Evolutionary conservation across 1,140 invertebrate genomes (phyloP).

Genomic region (Brachionus plicatilis): DNA sequence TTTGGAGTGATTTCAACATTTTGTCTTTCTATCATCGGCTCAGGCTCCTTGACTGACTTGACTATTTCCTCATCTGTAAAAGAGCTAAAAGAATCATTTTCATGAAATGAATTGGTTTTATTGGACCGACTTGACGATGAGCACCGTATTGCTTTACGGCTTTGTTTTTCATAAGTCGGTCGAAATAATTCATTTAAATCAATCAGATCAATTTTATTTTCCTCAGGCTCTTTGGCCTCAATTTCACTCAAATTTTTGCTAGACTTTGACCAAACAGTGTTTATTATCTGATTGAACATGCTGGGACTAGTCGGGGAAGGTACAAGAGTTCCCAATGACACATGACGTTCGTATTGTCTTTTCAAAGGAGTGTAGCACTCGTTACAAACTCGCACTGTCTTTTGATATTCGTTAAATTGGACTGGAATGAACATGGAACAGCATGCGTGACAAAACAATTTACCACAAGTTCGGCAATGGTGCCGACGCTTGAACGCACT

Average conservation of each 20-base stretch:
- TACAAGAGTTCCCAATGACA: neutral
- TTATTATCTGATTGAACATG: neutral
- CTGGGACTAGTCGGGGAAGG: neutral
- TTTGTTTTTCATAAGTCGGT: neutral
- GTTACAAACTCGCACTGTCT: neutral
- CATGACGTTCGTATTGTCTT: neutral
- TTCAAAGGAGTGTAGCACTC: neutral
- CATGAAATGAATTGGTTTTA: neutral
- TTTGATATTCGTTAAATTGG: neutral
- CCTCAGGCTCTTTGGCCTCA: neutral
- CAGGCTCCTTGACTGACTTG: neutral
- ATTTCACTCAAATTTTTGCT: neutral
- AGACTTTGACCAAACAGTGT: neutral
- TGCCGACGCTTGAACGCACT: slow-evolving; percentile 11
- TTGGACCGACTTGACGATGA: neutral
- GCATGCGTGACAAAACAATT: slow-evolving; percentile 10
- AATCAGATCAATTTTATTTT: neutral
- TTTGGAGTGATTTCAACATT: neutral
- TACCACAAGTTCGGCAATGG: slow-evolving; percentile 37
- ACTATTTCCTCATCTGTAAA: neutral
- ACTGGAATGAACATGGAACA: neutral
- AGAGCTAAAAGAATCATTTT: neutral
- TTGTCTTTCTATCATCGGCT: neutral
- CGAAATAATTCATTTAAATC: neutral
- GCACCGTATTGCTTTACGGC: neutral